A percentile compares a stretch with the other conserved stretches of the same genome.
These are phyloP conservation scores for Gonatopus flavifemur DNA, from an alignment of 1,140 invertebrate species.

Conservation along the genomic window DNA sequence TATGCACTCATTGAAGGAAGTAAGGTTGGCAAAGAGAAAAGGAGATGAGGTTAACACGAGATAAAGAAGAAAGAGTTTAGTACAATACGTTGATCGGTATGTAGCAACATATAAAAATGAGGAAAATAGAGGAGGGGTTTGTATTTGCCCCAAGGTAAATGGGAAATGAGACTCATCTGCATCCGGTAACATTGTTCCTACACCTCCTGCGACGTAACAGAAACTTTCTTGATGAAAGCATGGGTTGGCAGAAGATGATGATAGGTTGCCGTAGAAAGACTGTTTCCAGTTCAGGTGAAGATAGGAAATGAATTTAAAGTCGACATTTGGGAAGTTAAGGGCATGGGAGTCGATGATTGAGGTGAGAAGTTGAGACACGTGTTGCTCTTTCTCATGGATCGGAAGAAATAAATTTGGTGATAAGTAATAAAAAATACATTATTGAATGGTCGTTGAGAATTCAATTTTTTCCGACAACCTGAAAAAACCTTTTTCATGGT, in stretches of 20 bases:
- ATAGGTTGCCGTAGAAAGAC: conserved; percentile 1
- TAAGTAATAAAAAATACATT: too few species aligned
- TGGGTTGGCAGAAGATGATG: not conserved
- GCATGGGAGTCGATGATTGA: not conserved
- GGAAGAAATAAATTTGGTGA: too few species aligned
- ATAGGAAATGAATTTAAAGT: conserved; percentile 25
- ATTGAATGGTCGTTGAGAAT: too few species aligned
- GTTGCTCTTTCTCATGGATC: not conserved
- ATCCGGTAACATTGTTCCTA: conserved; percentile 36
- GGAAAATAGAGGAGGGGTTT: conserved; percentile 5
- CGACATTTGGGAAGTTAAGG: not conserved
- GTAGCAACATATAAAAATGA: too few species aligned
- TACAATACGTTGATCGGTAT: too few species aligned
- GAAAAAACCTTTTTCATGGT: too few species aligned
- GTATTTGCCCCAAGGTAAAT: conserved; percentile 10
- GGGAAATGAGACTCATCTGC: conserved; percentile 34
- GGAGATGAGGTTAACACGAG: too few species aligned
- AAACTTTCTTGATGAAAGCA: conserved; percentile 20
- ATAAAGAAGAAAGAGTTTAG: too few species aligned
- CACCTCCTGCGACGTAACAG: conserved; percentile 14
- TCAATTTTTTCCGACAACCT: too few species aligned
- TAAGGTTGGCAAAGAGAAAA: too few species aligned
- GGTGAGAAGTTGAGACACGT: not conserved
- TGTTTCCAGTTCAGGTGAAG: conserved; percentile 22
- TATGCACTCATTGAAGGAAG: too few species aligned